Evolutionary conservation across 2,888 invertebrate genomes (phyloP).

Genomic region (Eulithis prunata): DNA sequence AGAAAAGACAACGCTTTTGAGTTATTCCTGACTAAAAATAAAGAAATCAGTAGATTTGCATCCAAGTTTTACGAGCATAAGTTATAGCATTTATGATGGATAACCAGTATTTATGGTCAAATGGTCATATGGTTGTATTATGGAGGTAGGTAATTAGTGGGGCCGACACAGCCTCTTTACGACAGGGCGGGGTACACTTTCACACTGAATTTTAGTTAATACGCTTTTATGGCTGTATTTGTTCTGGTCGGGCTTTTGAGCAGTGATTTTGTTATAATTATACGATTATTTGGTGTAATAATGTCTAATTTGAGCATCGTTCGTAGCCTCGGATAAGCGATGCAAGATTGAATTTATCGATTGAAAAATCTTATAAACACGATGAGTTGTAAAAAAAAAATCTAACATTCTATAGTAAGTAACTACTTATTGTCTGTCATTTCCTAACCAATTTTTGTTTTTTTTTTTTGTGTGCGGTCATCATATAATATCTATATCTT

Average conservation of each 20-base stretch:
- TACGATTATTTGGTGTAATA: constrained; percentile 26
- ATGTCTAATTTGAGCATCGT: constrained; percentile 13
- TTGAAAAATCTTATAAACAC: too few relatives aligned
- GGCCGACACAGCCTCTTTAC: constrained; percentile 55
- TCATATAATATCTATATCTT: too few relatives aligned
- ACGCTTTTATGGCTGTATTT: constrained; percentile 39
- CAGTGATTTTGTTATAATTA: constrained; percentile 25
- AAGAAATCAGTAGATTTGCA: constrained; percentile 32
- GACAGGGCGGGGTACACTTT: constrained; percentile 39
- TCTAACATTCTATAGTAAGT: too few relatives aligned
- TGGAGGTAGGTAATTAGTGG: constrained; percentile 65
- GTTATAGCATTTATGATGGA: constrained; percentile 78
- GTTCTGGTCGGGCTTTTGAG: constrained; percentile 36
- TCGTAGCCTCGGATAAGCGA: not conserved
- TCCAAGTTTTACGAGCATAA: constrained; percentile 59
- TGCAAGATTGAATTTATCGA: not conserved
- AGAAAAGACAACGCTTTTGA: not conserved
- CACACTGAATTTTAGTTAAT: constrained; percentile 41
- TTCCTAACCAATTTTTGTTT: too few relatives aligned
- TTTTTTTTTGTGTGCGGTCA: too few relatives aligned
- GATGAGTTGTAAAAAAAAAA: too few relatives aligned
- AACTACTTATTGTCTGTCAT: too few relatives aligned
- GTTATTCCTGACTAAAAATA: constrained; percentile 20
- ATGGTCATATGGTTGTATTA: constrained; percentile 46
- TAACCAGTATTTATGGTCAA: constrained; percentile 71